These are phyloP conservation scores for Halisarca cf. caerulea DNA, from an alignment of 37 sponge, comb jelly and placozoan species.

Conservation along the genomic window DNA sequence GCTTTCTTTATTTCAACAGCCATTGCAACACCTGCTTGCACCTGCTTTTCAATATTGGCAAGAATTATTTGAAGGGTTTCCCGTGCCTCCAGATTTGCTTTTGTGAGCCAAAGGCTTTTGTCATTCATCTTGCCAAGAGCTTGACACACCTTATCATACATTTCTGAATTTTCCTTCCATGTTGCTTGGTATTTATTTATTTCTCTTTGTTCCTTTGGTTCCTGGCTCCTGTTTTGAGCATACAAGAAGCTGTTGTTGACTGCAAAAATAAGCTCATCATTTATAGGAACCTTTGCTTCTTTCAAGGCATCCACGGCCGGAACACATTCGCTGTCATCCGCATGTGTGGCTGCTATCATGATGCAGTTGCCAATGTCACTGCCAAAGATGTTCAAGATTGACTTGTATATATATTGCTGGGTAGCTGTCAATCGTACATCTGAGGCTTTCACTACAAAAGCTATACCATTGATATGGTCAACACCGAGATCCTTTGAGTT, in stretches of 20 bases:
- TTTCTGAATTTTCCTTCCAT: slow-evolving; percentile 2
- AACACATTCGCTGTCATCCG: neutral
- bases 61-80: neutral
- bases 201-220: neutral
- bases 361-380: neutral
- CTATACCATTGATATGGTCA: slow-evolving; percentile 14
- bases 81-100: neutral
- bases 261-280: neutral
- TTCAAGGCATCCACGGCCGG: neutral
- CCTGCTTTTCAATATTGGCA: neutral
- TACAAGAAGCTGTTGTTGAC: neutral
- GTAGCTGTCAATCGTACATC: neutral
- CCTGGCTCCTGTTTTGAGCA: neutral
- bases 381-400: slow-evolving; percentile 11
- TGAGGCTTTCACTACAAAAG: neutral
- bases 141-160: neutral
- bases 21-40: neutral
- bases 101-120: neutral
- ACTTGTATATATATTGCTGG: slow-evolving; percentile 10
- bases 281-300: slow-evolving; percentile 16
- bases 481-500: neutral
- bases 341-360: neutral
- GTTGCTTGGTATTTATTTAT: neutral
- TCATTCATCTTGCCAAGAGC: neutral
- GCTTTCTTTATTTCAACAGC: neutral